Evolutionary conservation across 2,113 vertebrate genomes (phyloP).

Genomic region (Gadus macrocephalus): DNA sequence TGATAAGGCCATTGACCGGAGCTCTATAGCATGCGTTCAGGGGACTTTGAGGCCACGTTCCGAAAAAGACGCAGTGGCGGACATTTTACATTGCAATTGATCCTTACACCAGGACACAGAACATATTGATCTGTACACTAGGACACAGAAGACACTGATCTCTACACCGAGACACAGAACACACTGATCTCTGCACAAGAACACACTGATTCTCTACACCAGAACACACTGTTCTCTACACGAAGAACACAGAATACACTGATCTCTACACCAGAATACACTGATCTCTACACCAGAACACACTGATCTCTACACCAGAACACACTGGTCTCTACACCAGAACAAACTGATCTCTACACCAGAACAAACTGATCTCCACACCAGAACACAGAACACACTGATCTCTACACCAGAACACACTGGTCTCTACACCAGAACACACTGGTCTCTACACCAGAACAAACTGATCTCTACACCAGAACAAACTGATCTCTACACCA

Average conservation of each 20-base stretch:
- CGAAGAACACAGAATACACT: slow-evolving; percentile 4
- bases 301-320: neutral
- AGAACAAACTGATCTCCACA: no score
- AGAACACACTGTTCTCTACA: slow-evolving; percentile 3
- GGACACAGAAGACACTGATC: slow-evolving; percentile 49
- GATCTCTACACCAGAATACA: no score
- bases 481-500: no score
- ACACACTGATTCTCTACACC: slow-evolving; percentile 33
- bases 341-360: slow-evolving; percentile 47
- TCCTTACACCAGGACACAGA: slow-evolving; percentile 45
- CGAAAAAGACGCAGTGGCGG: slow-evolving; percentile 38
- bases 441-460: no score
- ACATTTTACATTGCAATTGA: slow-evolving; percentile 69
- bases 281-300: slow-evolving; percentile 49
- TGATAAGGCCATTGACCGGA: slow-evolving; percentile 52
- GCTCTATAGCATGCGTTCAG: slow-evolving; percentile 28
- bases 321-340: no score
- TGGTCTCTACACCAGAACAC: no score
- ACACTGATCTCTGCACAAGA: neutral
- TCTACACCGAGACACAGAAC: slow-evolving; percentile 37
- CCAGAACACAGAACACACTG: no score
- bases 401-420: no score
- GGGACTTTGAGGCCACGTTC: slow-evolving; percentile 28
- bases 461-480: no score
- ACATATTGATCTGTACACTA: neutral